Evolutionary conservation across 2,113 vertebrate species (phyloP).

Genomic region (Arizona elegans): DNA sequence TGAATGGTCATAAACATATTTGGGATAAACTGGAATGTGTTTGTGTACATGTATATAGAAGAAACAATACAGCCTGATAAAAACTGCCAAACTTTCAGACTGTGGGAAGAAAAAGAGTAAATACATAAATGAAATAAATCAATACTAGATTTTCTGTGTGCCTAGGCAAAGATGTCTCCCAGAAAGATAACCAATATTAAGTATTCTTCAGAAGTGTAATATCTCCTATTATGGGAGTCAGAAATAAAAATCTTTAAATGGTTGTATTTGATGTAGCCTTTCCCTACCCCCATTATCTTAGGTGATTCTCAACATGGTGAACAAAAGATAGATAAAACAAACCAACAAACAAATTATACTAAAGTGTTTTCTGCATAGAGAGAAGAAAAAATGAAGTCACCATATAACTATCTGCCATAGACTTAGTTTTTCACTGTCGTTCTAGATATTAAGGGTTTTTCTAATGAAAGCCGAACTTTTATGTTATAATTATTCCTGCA

Average conservation of each 20-base stretch:
- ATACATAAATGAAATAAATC: neutral
- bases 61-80: conserved; percentile 7
- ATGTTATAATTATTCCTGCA: neutral
- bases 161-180: conserved; percentile 44
- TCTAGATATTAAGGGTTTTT: conserved; percentile 30
- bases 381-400: conserved; percentile 38
- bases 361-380: conserved; percentile 57
- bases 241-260: conserved; percentile 45
- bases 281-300: conserved; percentile 59
- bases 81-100: conserved; percentile 31
- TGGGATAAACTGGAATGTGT: neutral
- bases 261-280: conserved; percentile 65
- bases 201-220: conserved; percentile 44
- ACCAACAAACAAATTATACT: conserved; percentile 60
- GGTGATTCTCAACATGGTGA: conserved; percentile 68
- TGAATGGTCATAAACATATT: neutral
- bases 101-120: conserved; percentile 19
- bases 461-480: neutral
- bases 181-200: conserved; percentile 51
- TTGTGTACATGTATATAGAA: neutral
- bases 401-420: conserved; percentile 45
- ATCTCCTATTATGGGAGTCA: conserved; percentile 45
- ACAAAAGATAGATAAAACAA: conserved; percentile 69
- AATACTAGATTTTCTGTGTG: conserved; percentile 31
- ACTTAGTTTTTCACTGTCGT: conserved; percentile 47